Conservation (phyloP, 1,140 invertebrate species). For the Lutraria rhynchaena region DNA sequence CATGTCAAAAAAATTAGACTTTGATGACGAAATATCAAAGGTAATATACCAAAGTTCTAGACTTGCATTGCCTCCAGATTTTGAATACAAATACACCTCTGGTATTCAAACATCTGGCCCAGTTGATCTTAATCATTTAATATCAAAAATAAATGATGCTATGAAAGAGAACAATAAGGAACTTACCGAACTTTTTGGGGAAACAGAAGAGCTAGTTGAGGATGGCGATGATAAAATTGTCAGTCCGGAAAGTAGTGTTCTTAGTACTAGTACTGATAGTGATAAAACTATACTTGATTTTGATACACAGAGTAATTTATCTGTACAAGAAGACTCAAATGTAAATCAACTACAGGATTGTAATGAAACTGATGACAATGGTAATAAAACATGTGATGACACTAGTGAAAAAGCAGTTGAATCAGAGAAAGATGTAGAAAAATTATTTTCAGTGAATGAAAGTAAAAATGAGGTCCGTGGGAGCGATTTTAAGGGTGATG, state of each 20-base stretch:
- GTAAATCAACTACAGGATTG: background rate
- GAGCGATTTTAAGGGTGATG: background rate
- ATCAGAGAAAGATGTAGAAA: background rate
- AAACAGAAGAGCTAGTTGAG: conserved; percentile 13
- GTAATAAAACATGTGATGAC: background rate
- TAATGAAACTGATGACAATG: background rate
- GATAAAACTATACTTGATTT: conserved; percentile 34
- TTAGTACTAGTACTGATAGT: conserved; percentile 31
- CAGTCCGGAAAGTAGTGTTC: conserved; percentile 6
- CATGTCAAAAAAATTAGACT: conserved; percentile 15
- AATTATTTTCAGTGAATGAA: background rate
- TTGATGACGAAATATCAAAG: conserved; percentile 35
- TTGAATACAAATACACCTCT: conserved; percentile 47
- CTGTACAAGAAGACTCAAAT: background rate
- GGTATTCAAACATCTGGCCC: background rate
- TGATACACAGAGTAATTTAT: background rate
- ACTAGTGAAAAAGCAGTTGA: background rate
- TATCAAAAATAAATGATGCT: conserved; percentile 27
- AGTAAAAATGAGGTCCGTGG: background rate
- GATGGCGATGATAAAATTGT: conserved; percentile 5
- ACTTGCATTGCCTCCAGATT: conserved; percentile 40
- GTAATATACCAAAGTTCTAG: conserved; percentile 26
- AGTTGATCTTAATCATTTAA: conserved; percentile 16
- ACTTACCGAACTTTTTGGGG: conserved; percentile 21
- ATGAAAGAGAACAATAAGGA: conserved; percentile 18